Conservation (phyloP, 2,888 invertebrate species). For the Nasonia oneida region DNA sequence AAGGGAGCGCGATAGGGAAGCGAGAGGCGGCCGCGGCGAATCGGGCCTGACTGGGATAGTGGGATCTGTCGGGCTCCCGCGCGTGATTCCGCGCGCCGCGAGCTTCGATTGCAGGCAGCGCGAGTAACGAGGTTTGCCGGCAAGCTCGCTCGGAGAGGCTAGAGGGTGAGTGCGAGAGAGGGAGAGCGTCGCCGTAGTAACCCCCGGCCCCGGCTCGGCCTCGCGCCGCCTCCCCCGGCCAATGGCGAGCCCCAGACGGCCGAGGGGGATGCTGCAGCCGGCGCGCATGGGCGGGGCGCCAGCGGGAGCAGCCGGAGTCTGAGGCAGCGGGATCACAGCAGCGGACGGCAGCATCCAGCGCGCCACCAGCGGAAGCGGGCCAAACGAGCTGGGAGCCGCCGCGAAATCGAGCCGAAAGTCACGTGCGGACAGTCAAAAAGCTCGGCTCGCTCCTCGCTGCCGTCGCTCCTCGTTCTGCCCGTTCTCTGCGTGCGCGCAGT, state of each 20-base stretch:
- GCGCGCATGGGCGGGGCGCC: constrained; percentile 83
- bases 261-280: constrained; percentile 83
- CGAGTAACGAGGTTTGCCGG: constrained; percentile 41
- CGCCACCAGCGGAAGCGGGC: neutral
- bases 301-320: neutral
- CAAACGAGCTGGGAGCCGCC: constrained; percentile 59
- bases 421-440: constrained; percentile 75
- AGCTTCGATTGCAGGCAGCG: neutral
- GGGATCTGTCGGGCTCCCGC: neutral
- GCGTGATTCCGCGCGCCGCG: constrained; percentile 9
- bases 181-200: constrained; percentile 71
- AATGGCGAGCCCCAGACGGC: constrained; percentile 68
- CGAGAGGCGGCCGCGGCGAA: too few species aligned
- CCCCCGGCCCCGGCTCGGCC: constrained; percentile 66
- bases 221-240: constrained; percentile 66
- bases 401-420: constrained; percentile 76
- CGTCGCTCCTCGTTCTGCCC: neutral
- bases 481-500: neutral
- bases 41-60: too few species aligned
- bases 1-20: neutral
- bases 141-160: too few species aligned
- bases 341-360: neutral
- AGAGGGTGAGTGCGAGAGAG: too few species aligned
- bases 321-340: neutral
- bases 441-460: constrained; percentile 73